phyloP scores from a whole-genome alignment of 2,797 vertebrate genomes.

The Betta splendens region DNA sequence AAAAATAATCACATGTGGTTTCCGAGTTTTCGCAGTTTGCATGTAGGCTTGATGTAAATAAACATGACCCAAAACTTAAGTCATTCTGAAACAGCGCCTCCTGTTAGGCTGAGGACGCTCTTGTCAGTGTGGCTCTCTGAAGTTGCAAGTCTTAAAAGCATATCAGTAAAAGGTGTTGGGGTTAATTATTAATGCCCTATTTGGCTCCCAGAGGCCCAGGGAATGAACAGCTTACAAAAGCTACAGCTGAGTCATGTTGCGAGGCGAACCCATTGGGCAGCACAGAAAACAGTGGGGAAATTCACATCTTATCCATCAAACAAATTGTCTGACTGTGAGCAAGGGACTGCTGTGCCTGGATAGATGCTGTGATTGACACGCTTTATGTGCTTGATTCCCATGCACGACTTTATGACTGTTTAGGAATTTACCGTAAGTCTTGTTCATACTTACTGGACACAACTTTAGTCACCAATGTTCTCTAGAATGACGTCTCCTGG shows the following conservation, averaged over 20 bases:
- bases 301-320: slow-evolving; percentile 21
- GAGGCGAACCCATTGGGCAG: slow-evolving; percentile 16
- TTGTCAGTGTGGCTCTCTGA: slow-evolving; percentile 14
- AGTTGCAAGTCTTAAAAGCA: slow-evolving; percentile 36
- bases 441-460: slow-evolving; percentile 42
- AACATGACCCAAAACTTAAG: slow-evolving; percentile 15
- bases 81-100: slow-evolving; percentile 9
- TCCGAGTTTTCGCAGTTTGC: slow-evolving; percentile 5
- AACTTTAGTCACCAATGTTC: slow-evolving; percentile 33
- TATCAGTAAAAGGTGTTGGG: slow-evolving; percentile 45
- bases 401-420: neutral
- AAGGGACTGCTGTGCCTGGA: neutral
- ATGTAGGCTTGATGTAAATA: neutral
- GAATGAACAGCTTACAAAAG: slow-evolving; percentile 52
- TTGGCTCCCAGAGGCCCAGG: slow-evolving; percentile 39
- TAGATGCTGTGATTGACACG: neutral
- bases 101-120: neutral
- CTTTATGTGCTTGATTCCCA: slow-evolving; percentile 18
- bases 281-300: slow-evolving; percentile 14
- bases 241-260: slow-evolving; percentile 49
- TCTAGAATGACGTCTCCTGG: slow-evolving; percentile 4
- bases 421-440: slow-evolving; percentile 11
- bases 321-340: slow-evolving; percentile 11
- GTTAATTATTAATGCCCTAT: slow-evolving; percentile 68
- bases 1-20: slow-evolving; percentile 21